These are phyloP conservation scores for Sturnus vulgaris DNA, from an alignment of 2,113 vertebrate species.

Conservation along the genomic window DNA sequence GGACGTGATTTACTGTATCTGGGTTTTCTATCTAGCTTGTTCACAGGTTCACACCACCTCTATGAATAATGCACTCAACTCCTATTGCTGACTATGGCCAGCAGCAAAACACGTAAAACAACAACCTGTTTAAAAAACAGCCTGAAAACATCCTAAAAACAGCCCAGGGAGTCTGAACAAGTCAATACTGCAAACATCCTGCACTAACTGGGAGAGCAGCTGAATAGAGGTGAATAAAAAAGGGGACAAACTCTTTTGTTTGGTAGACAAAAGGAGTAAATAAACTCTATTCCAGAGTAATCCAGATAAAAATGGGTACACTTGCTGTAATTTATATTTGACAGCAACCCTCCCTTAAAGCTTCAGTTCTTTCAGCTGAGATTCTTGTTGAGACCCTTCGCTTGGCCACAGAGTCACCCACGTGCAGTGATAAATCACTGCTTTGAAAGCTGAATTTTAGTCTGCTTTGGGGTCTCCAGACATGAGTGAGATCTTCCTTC, in stretches of 20 bases:
- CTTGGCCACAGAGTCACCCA: neutral
- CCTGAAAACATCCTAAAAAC: neutral
- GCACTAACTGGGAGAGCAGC: neutral
- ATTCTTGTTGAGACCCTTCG: neutral
- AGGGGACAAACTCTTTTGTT: neutral
- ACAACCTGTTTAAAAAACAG: neutral
- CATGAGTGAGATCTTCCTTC: neutral
- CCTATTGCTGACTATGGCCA: neutral
- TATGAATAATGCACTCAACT: neutral
- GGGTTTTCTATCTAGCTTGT: neutral
- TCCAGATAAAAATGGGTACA: neutral
- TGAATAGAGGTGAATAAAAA: neutral
- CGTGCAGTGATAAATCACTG: neutral
- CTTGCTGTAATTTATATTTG: neutral
- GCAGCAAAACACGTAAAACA: neutral
- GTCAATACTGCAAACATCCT: neutral
- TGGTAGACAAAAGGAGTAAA: neutral
- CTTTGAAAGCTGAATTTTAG: neutral
- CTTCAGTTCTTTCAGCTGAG: neutral
- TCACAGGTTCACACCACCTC: neutral
- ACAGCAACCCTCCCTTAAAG: neutral
- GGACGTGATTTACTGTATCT: neutral
- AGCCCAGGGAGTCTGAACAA: neutral
- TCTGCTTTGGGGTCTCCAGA: neutral
- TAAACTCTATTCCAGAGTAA: neutral